Evolutionary conservation across 2,888 invertebrate genomes (phyloP).

Genomic region (Tinea pellionella): DNA sequence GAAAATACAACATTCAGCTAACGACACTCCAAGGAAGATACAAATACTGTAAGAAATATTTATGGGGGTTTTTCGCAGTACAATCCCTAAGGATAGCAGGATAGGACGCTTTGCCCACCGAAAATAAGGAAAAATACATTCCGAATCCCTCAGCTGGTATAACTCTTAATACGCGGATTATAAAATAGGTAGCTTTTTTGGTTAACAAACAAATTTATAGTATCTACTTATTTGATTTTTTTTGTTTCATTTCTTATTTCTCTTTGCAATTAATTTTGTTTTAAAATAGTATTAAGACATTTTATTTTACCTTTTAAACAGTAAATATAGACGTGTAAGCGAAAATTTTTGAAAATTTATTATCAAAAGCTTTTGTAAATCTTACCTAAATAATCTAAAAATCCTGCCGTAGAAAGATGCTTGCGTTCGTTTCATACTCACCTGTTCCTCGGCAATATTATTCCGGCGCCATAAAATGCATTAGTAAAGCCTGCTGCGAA

Average conservation of each 20-base stretch:
- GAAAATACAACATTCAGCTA: conserved; percentile 44
- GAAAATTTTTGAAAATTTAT: neutral
- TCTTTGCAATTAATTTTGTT: too few species aligned
- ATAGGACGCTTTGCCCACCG: conserved; percentile 43
- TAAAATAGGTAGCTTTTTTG: conserved; percentile 36
- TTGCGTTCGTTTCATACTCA: conserved; percentile 41
- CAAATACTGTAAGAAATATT: conserved; percentile 68
- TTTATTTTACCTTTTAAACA: too few species aligned
- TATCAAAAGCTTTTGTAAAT: neutral
- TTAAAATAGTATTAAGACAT: too few species aligned
- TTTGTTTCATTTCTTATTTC: too few species aligned
- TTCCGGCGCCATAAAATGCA: conserved; percentile 57
- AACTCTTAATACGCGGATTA: conserved; percentile 65
- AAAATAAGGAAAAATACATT: conserved; percentile 56
- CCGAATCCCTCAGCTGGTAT: conserved; percentile 60
- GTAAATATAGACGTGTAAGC: too few species aligned
- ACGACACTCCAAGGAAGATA: conserved; percentile 66
- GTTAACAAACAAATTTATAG: conserved; percentile 8
- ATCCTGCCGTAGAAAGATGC: conserved; percentile 42
- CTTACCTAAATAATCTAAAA: conserved; percentile 21
- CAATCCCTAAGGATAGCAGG: conserved; percentile 53
- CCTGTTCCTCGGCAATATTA: conserved; percentile 59
- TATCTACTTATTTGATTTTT: neutral
- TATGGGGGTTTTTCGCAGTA: conserved; percentile 66
- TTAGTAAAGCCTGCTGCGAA: conserved; percentile 58